Percentiles rank a stretch among this genome's conserved stretches.
Evolutionary conservation across 1,140 invertebrate genomes (phyloP).

Genomic region (Hyles vespertilio): DNA sequence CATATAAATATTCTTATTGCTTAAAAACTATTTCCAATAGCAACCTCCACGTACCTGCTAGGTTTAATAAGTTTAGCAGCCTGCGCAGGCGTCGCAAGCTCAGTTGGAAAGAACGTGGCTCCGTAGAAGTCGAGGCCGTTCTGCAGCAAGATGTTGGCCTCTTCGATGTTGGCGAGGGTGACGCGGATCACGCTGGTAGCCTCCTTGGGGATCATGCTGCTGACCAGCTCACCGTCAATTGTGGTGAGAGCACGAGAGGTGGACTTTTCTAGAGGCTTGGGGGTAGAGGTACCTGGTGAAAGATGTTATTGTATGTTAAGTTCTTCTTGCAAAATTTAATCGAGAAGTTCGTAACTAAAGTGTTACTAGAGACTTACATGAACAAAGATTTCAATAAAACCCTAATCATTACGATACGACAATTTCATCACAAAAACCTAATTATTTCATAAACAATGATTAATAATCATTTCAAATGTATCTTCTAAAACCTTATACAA

Average conservation of each 20-base stretch:
- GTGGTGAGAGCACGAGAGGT: conserved; percentile 64
- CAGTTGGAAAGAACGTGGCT: conserved; percentile 89
- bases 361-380: no score
- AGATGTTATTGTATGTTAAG: neutral
- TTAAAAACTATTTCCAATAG: conserved; percentile 3
- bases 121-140: conserved; percentile 91
- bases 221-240: conserved; percentile 72
- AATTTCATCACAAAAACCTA: no score
- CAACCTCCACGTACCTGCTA: conserved; percentile 54
- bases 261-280: conserved; percentile 53
- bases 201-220: conserved; percentile 74
- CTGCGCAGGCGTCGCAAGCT: conserved; percentile 79
- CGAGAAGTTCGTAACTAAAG: no score
- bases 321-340: neutral
- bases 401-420: no score
- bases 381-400: no score
- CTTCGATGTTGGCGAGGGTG: conserved; percentile 86
- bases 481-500: no score
- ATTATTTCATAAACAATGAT: no score
- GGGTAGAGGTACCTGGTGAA: conserved; percentile 53
- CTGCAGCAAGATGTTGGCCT: conserved; percentile 86
- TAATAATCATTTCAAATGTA: no score
- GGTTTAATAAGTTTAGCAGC: conserved; percentile 75
- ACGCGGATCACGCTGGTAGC: conserved; percentile 81
- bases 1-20: conserved; percentile 4